Evolutionary conservation across 1,140 invertebrate genomes (phyloP).

Genomic region (Teleogryllus occipitalis): DNA sequence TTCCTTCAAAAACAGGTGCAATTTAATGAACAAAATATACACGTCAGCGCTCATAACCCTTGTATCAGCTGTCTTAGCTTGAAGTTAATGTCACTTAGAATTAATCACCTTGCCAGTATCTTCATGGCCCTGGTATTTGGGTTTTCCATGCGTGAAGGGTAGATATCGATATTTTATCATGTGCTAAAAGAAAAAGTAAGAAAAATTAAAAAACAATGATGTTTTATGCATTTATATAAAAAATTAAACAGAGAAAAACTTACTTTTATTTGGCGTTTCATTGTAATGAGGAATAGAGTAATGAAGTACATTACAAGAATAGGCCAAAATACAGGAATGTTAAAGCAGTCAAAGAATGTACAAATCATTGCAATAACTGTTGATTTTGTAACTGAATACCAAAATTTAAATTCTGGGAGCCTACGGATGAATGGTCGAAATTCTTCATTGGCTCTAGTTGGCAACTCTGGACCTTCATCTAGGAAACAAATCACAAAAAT

Average conservation of each 20-base stretch:
- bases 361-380: conserved; percentile 85
- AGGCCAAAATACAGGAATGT: conserved; percentile 99
- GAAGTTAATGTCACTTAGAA: conserved; percentile 31
- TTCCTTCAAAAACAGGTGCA: background rate
- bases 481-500: conserved; percentile 10
- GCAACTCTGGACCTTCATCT: conserved; percentile 82
- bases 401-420: conserved; percentile 99
- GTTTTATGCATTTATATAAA: background rate
- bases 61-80: background rate
- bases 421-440: conserved; percentile 97
- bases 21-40: background rate
- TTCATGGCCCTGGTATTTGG: conserved; percentile 69
- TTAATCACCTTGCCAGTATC: conserved; percentile 48
- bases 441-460: conserved; percentile 91
- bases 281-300: conserved; percentile 95
- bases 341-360: conserved; percentile 96
- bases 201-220: background rate
- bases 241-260: conserved; percentile 27
- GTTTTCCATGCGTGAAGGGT: conserved; percentile 97
- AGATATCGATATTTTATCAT: conserved; percentile 99
- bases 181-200: conserved; percentile 64
- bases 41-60: background rate
- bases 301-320: conserved; percentile 99
- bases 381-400: conserved; percentile 94
- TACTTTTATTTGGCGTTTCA: conserved; percentile 99